These are phyloP conservation scores for Oncorhynchus clarkii DNA, from an alignment of 2,113 vertebrate genomes.

Conservation along the genomic window DNA sequence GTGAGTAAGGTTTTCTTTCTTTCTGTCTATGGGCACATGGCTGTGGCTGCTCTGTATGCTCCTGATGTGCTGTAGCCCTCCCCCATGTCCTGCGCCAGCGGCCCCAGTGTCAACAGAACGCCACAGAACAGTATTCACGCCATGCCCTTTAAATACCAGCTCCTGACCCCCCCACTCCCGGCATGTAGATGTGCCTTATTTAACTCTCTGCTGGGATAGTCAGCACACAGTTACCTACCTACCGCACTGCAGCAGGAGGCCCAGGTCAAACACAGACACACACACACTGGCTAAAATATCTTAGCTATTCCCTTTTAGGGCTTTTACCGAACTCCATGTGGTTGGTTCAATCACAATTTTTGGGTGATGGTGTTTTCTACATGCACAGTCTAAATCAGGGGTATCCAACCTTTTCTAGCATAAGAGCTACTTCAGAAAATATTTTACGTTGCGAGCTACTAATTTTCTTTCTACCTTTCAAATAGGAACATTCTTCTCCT, in stretches of 20 bases:
- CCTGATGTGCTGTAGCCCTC: background rate
- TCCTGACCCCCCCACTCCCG: background rate
- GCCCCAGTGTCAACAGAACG: background rate
- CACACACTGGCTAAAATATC: background rate
- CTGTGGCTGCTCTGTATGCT: background rate
- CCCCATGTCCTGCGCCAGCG: background rate
- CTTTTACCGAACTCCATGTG: too few relatives aligned
- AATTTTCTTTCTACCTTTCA: too few relatives aligned
- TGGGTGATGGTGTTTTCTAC: too few relatives aligned
- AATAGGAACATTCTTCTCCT: too few relatives aligned
- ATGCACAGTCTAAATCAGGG: too few relatives aligned
- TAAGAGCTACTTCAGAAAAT: too few relatives aligned
- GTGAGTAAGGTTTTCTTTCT: background rate
- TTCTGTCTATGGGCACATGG: background rate
- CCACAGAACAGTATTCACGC: background rate
- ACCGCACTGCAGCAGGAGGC: conserved; percentile 13
- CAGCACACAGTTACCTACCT: background rate
- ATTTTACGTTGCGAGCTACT: too few relatives aligned
- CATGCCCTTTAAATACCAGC: conserved; percentile 7
- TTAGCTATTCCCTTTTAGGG: too few relatives aligned
- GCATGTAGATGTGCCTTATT: background rate
- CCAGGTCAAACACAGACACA: conserved; percentile 28
- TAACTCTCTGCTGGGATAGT: background rate
- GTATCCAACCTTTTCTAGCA: too few relatives aligned
- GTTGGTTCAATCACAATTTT: too few relatives aligned